These are phyloP conservation scores for Silurus asotus DNA, from an alignment of 2,113 vertebrate genomes.

Conservation along the genomic window DNA sequence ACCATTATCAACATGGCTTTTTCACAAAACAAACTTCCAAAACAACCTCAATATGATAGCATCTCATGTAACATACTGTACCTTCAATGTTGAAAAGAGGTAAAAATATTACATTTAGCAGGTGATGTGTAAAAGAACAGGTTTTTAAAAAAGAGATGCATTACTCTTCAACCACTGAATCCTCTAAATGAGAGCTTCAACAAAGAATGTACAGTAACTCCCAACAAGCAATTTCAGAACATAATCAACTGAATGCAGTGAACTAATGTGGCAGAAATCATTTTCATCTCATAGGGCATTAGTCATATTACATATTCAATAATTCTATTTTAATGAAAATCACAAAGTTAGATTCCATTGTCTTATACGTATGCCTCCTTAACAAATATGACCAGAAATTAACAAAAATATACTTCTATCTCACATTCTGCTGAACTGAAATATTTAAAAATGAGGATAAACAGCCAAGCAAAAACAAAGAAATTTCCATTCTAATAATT, in stretches of 20 bases:
- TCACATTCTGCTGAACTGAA: neutral
- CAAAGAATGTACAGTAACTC: neutral
- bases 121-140: neutral
- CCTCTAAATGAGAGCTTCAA: neutral
- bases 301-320: neutral
- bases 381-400: neutral
- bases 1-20: constrained; percentile 31
- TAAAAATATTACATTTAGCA: neutral
- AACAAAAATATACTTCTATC: neutral
- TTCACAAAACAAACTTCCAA: neutral
- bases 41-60: constrained; percentile 3
- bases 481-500: neutral
- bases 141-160: neutral
- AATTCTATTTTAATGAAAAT: no score
- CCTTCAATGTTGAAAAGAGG: neutral
- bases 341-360: neutral
- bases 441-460: neutral
- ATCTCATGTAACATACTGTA: constrained; percentile 6
- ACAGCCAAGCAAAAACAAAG: neutral
- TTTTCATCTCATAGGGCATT: neutral
- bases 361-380: neutral
- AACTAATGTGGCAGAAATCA: neutral
- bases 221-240: neutral
- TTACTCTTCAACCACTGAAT: neutral
- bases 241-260: neutral